Conservation (phyloP, 2,113 vertebrate species). For the Ceyx margarethae region DNA sequence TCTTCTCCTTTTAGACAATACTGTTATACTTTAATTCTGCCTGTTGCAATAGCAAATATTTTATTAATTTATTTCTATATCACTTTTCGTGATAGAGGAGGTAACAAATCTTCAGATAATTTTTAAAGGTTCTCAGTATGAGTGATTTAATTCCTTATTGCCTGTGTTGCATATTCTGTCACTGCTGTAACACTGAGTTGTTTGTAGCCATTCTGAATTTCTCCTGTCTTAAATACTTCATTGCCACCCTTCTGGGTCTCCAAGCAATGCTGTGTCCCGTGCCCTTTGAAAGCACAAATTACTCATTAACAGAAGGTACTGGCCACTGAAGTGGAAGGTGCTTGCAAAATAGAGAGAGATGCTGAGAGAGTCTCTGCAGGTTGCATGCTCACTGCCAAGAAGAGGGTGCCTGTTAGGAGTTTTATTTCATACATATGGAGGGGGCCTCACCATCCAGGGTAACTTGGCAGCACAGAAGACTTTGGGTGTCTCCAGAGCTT, state of each 20-base stretch:
- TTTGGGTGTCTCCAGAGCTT: conserved; percentile 14
- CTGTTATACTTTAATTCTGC: not conserved
- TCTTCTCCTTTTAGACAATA: not conserved
- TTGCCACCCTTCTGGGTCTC: not conserved
- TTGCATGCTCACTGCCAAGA: accelerated
- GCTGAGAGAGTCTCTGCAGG: accelerated
- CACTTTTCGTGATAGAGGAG: not conserved
- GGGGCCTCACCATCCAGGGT: not conserved
- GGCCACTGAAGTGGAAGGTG: not conserved
- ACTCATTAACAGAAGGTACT: accelerated
- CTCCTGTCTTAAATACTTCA: not conserved
- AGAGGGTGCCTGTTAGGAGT: not conserved
- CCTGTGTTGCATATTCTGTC: accelerated
- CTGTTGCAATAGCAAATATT: not conserved
- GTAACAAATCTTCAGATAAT: not conserved
- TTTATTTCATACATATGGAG: not conserved
- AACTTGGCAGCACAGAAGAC: not conserved
- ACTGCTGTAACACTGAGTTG: not conserved
- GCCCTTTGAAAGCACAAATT: not conserved
- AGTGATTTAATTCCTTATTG: not conserved
- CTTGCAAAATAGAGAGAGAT: not conserved
- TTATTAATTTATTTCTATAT: too few relatives aligned
- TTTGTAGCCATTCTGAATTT: not conserved
- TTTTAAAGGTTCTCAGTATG: not conserved
- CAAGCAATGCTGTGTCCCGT: not conserved